These are phyloP conservation scores for Paramormyrops hopkinsi DNA, from an alignment of 2,797 vertebrate species.

Conservation along the genomic window DNA sequence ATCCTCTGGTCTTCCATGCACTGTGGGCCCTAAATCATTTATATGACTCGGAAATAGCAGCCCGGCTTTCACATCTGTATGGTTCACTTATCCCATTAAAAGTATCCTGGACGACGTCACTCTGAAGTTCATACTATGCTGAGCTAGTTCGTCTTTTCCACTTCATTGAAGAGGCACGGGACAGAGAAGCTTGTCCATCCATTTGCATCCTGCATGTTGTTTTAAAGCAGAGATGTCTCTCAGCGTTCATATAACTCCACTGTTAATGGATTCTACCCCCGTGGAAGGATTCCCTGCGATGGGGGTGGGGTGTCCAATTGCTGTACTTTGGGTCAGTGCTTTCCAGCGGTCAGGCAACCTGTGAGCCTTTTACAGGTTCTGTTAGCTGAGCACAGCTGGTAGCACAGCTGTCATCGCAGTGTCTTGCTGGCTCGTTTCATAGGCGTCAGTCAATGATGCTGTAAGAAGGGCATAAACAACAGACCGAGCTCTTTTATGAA, in stretches of 20 bases:
- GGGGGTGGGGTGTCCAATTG: background rate
- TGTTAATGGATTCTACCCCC: background rate
- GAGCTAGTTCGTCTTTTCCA: background rate
- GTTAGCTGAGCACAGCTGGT: background rate
- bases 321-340: background rate
- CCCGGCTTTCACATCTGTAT: background rate
- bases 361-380: background rate
- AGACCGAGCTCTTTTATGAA: background rate
- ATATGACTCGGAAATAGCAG: conserved; percentile 10
- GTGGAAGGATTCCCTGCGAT: background rate
- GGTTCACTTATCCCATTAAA: background rate
- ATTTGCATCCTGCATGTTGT: background rate
- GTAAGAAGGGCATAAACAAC: background rate
- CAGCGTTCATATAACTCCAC: background rate
- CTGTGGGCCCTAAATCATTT: conserved; percentile 3
- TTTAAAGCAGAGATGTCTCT: background rate
- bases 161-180: background rate
- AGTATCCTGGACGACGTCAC: background rate
- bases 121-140: background rate
- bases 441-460: background rate
- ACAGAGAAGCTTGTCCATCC: background rate
- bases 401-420: background rate
- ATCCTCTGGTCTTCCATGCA: background rate
- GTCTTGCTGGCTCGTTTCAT: background rate
- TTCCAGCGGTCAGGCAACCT: background rate